Base-by-base conservation (phyloP, 2,888 invertebrate species). In the Hypsopygia costalis region DNA sequence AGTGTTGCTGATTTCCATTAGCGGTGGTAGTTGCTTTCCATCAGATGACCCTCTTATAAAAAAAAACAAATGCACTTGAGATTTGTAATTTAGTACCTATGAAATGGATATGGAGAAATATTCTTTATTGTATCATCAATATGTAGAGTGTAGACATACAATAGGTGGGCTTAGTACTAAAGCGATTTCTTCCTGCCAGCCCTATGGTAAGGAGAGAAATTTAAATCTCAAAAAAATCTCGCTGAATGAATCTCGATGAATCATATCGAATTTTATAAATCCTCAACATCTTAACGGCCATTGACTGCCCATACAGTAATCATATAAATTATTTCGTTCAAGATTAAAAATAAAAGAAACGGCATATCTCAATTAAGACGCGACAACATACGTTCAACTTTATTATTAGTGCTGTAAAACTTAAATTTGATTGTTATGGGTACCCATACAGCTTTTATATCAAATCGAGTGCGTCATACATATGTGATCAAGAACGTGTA, bases 401-500 rank as follows among this genome's bases (percentile, higher is more conserved):
- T 30, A 25, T 25, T 25, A 5, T 6, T n/a, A 25, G 2, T 7
- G 5, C 1, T 7, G 6, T 3, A 25, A n/a, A 6, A 25, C 6
- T 25, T 25, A 25, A 5, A 25, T 25, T 25, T 1, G n/a, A 3
- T 7, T 25, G n/a, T 6, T 3, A n/a, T 25, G 1, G 6, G 8
- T 8, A 7, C 1, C 2, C 1, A 7, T 25, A 34, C 34, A 40
- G 29, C 43, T 31, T n/a, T 39, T 10, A 12, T 6, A 6, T 5
- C 12, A 31, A 11, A 16, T 16, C 4, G 31, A 11, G 31, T 31
- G 31, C 31, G 31, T 28, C 27, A 72, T 81, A 75, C 27, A 72
- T 81, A 75, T 70, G 79, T 81, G 80, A 81, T 67, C 66, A 63
- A 69, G 4, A 76, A 71, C 62, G 73, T 72, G 75, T 72, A 69